Conservation (phyloP, 2,888 invertebrate genomes). For the Phalera bucephala region DNA sequence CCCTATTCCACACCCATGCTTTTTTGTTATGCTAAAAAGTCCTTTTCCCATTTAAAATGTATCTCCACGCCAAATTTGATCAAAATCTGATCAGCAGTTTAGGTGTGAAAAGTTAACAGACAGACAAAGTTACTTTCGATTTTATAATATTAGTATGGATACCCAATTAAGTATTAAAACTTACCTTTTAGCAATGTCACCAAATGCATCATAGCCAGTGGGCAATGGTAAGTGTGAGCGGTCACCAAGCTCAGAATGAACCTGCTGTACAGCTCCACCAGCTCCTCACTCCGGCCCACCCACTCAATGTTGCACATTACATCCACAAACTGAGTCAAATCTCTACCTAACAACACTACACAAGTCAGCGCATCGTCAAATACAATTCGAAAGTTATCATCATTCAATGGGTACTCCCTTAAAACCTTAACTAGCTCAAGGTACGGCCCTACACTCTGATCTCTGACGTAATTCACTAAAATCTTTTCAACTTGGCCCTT, state of each 20-base stretch:
- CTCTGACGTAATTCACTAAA: constrained; percentile 58
- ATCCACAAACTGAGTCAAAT: constrained; percentile 64
- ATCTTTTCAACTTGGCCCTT: constrained; percentile 73
- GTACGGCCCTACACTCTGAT: constrained; percentile 64
- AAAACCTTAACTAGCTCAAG: constrained; percentile 73
- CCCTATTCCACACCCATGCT: no score
- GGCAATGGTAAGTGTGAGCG: constrained; percentile 73
- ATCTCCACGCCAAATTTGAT: no score
- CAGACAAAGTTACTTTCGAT: no score
- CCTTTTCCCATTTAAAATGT: no score
- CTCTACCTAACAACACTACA: constrained; percentile 64
- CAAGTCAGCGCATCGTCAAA: constrained; percentile 67
- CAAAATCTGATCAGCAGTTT: no score
- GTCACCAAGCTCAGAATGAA: constrained; percentile 68
- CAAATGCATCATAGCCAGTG: constrained; percentile 57
- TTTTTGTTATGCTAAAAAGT: no score
- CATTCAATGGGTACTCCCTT: constrained; percentile 62
- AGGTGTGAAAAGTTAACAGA: no score
- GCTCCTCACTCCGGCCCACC: constrained; percentile 51
- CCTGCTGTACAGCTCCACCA: constrained; percentile 57
- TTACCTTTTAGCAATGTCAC: constrained; percentile 72
- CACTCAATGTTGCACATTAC: constrained; percentile 65
- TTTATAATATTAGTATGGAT: no score
- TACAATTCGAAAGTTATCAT: constrained; percentile 66
- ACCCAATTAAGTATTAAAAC: no score